Percentiles rank a stretch among this genome's conserved stretches.
Conservation (phyloP, 2,113 vertebrate species). For the Chaetura pelagica region DNA sequence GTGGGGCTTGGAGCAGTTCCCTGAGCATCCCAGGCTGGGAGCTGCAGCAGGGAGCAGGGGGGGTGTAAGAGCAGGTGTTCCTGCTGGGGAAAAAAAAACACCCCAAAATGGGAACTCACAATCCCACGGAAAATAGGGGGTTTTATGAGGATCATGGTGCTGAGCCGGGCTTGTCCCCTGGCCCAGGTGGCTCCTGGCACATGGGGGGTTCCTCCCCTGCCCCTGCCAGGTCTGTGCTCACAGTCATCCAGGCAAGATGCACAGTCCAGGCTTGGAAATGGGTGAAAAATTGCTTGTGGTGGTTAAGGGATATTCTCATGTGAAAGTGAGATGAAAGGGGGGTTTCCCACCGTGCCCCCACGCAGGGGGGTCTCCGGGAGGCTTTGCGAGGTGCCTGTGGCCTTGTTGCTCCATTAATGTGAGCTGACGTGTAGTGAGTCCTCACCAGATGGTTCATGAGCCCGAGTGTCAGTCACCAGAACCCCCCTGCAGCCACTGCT, state of each 20-base stretch:
- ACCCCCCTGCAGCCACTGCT: background rate
- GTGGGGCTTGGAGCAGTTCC: background rate
- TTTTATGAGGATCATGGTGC: background rate
- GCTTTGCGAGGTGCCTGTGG: fast-evolving
- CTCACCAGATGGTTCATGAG: slow-evolving; percentile 64
- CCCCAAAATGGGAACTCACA: background rate
- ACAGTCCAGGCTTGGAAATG: fast-evolving
- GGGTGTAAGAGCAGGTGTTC: no score
- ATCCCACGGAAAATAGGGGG: fast-evolving
- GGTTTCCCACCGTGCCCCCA: fast-evolving
- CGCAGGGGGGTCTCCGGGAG: background rate
- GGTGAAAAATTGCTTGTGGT: background rate
- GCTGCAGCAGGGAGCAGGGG: background rate
- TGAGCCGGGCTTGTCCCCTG: background rate
- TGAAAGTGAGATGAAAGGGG: background rate
- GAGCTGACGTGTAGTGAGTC: background rate
- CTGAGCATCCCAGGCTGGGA: background rate
- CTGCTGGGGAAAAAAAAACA: background rate
- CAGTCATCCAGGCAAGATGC: fast-evolving
- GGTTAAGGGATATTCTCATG: background rate
- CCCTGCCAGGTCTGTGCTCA: background rate
- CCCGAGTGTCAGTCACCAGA: background rate
- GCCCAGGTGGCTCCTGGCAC: background rate
- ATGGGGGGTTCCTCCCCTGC: fast-evolving
- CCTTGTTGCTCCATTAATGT: slow-evolving; percentile 26